phyloP scores from a whole-genome alignment of 2,113 vertebrate species.

The Ailurus styani region DNA sequence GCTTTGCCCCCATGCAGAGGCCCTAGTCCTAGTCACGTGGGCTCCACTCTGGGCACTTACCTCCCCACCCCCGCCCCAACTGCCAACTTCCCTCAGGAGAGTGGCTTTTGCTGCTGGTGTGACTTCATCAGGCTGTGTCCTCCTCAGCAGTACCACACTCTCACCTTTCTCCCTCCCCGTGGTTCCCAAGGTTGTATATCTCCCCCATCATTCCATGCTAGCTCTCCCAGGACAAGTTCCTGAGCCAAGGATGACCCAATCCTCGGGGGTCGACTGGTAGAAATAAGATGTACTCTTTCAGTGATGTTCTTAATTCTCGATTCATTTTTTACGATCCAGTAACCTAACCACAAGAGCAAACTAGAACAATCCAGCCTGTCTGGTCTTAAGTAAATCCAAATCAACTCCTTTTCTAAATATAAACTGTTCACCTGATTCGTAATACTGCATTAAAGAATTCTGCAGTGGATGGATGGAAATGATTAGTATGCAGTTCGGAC shows the following conservation, averaged over 20 bases:
- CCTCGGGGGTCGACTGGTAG: not conserved
- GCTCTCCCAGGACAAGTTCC: not conserved
- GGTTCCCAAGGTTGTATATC: not conserved
- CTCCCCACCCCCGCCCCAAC: fast-evolving
- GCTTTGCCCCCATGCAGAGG: not conserved
- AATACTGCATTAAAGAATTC: not conserved
- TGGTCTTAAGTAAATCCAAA: not conserved
- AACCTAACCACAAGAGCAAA: not conserved
- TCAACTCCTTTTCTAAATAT: not conserved
- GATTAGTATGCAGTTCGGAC: not conserved
- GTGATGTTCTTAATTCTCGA: not conserved
- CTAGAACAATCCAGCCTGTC: not conserved
- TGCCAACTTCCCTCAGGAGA: not conserved
- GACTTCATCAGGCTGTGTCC: not conserved
- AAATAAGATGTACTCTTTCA: not conserved
- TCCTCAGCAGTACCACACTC: not conserved
- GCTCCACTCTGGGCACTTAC: not conserved
- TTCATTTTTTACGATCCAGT: not conserved
- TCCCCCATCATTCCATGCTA: not conserved
- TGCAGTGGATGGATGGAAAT: not conserved
- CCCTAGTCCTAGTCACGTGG: not conserved
- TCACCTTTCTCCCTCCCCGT: not conserved
- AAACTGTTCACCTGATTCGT: not conserved
- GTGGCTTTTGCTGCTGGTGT: not conserved
- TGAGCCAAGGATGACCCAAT: not conserved